Evolutionary conservation across 1,140 invertebrate species (phyloP).

Genomic region (Drosophila kurseongensis): DNA sequence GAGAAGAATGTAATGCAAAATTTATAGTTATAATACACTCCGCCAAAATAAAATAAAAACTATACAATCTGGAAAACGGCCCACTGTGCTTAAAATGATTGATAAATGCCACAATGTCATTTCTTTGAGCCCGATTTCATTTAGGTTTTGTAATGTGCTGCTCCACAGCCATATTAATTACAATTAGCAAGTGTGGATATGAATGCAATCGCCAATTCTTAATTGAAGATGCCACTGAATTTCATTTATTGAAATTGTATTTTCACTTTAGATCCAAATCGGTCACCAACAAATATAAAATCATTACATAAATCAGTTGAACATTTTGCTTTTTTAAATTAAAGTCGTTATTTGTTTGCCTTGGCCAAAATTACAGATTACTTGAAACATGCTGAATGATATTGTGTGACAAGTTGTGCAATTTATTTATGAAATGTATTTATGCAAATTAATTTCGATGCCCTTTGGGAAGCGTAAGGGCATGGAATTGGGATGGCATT

Average conservation of each 20-base stretch:
- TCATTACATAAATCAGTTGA: conserved; percentile 41
- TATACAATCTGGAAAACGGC: no score
- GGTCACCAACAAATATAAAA: conserved; percentile 1
- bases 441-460: conserved; percentile 44
- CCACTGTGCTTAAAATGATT: conserved; percentile 4
- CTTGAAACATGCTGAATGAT: not conserved
- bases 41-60: no score
- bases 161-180: conserved; percentile 19
- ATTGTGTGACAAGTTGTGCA: conserved; percentile 23
- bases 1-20: no score
- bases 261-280: conserved; percentile 30
- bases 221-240: not conserved
- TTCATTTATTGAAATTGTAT: conserved; percentile 14
- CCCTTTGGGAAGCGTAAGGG: no score
- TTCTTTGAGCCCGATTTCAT: conserved; percentile 1
- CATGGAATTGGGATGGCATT: no score
- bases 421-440: conserved; percentile 33
- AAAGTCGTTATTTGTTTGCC: conserved; percentile 23
- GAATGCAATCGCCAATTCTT: conserved; percentile 17
- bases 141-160: not conserved
- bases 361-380: conserved; percentile 29
- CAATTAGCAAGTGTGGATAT: conserved; percentile 1
- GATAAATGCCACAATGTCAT: conserved; percentile 8
- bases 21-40: no score
- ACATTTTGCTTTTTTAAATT: conserved; percentile 28